Base-by-base conservation (phyloP, 2,888 invertebrate species). In the Ceratothoa steindachneri region DNA sequence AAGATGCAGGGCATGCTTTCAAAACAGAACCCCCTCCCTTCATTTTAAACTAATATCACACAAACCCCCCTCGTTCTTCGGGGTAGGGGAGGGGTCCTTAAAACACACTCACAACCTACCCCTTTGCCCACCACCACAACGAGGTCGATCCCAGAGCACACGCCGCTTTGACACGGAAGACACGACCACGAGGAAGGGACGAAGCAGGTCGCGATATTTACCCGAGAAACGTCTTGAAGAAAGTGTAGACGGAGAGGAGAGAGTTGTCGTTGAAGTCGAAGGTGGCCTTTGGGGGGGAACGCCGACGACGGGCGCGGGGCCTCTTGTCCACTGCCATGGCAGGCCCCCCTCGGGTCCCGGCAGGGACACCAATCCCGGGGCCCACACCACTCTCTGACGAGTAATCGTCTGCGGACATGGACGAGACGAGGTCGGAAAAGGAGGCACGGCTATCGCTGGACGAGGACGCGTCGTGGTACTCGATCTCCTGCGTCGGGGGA, bases 231-330 rank as follows among this genome's bases (percentile, higher is more conserved):
- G 64, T 77, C 31, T 74, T 77, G 75, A 77, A 75, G 71, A 77
- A 75, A 67, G 72, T 69, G 71, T 77, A 77, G 30, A 77, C 77
- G 27, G 77, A 74, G 67, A 70, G 69, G 9, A 75, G 67, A 28
- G 77, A 77, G 60, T 75, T 77, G 75, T 77, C 77, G 55, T 74
- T 75, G 68, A 77, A 70, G 29, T 77, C 77, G 65, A 74, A 71
- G 68, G 72, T 77, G 67, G 74, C 74, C 41, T 72, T 60, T 24
- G 77, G 69, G 1, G 77, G 77, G n/a, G 77, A 72, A n/a, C 74
- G 55, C 19, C 77, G 69, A 28, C 70, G 72, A 53, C 77, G 52
- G 2, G 60, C 12, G 12, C 27, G n/a, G 12, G 60, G n/a, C 19
- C 22, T 2, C 12, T 24, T n/a, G 12, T 60, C 60, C 24, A 60